Evolutionary conservation across 2,113 vertebrate genomes (phyloP).

Genomic region (Cyprichromis sp.): DNA sequence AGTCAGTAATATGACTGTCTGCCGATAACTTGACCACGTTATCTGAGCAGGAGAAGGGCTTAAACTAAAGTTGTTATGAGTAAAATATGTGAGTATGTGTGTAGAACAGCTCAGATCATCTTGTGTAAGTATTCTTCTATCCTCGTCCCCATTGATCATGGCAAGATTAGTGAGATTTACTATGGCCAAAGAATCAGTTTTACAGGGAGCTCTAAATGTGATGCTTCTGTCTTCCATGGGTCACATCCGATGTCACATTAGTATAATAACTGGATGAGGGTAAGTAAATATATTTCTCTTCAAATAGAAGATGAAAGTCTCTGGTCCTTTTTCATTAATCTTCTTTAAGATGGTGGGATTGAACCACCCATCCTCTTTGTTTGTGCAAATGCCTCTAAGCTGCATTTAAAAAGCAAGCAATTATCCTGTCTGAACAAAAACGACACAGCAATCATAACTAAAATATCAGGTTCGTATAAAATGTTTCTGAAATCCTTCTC

Average conservation of each 20-base stretch:
- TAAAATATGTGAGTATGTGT: neutral
- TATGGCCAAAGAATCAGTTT: slow-evolving; percentile 26
- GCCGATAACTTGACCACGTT: neutral
- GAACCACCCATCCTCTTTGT: neutral
- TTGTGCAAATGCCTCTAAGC: slow-evolving; percentile 3
- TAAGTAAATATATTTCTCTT: slow-evolving; percentile 5
- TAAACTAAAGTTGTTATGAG: neutral
- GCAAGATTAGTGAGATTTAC: slow-evolving; percentile 28
- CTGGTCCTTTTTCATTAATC: neutral
- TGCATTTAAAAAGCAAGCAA: neutral
- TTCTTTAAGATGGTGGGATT: neutral
- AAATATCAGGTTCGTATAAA: neutral
- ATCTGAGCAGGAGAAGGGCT: neutral
- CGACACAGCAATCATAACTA: neutral
- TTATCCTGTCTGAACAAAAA: slow-evolving; percentile 40
- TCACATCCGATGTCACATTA: neutral
- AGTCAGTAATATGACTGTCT: slow-evolving; percentile 10
- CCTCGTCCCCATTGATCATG: neutral
- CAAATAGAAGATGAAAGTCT: neutral
- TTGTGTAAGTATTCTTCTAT: neutral
- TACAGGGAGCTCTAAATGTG: neutral
- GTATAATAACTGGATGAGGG: neutral
- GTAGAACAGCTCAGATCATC: neutral
- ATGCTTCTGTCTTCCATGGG: slow-evolving; percentile 38
- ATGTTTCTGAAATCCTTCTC: neutral